Evolutionary conservation across 2,888 invertebrate genomes (phyloP).

Genomic region (Idaea aversata): DNA sequence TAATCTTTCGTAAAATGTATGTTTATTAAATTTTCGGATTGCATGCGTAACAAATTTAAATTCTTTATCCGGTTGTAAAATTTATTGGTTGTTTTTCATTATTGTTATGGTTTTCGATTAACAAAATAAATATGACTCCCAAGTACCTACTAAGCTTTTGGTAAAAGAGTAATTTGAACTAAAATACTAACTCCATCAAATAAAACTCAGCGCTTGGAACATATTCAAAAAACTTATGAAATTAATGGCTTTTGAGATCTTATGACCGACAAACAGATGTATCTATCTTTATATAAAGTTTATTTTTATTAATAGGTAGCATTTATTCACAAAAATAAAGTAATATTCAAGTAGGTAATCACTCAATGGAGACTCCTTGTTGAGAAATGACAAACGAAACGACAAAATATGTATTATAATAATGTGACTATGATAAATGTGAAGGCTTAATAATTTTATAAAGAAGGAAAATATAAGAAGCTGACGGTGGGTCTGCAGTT

Average conservation of each 20-base stretch:
- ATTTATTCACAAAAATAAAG: background rate
- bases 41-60: background rate
- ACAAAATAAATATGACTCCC: background rate
- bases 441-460: conserved; percentile 6
- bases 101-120: background rate
- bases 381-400: conserved; percentile 21
- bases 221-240: background rate
- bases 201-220: background rate
- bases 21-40: conserved; percentile 24
- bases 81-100: background rate
- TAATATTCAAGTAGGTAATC: conserved; percentile 12
- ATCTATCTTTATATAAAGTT: no score
- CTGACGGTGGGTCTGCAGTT: no score
- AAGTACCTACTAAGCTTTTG: background rate
- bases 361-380: conserved; percentile 21
- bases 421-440: conserved; percentile 25
- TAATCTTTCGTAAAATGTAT: conserved; percentile 25
- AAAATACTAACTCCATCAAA: background rate
- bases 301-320: background rate
- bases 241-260: background rate
- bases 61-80: background rate
- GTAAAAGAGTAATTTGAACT: background rate
- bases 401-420: conserved; percentile 24
- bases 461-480: background rate
- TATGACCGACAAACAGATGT: no score